phyloP scores from a whole-genome alignment of 2,113 vertebrate genomes.

The Ciconia maguari region DNA sequence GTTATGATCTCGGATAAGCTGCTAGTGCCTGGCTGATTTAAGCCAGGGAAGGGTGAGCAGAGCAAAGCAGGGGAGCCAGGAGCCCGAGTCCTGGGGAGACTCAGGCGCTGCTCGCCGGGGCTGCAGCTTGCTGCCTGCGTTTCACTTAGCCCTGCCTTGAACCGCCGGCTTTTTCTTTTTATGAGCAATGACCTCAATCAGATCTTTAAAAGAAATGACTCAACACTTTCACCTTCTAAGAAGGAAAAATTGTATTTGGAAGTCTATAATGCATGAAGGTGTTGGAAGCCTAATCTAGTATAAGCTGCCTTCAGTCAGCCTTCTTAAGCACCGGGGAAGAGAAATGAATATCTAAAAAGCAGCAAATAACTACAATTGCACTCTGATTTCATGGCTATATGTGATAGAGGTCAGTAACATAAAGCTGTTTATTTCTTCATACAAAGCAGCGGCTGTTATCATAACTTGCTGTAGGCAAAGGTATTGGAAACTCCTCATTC shows the following conservation, averaged over 20 bases:
- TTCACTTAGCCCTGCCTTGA: background rate
- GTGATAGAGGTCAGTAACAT: slow-evolving; percentile 23
- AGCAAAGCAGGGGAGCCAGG: rapidly evolving
- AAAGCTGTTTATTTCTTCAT: slow-evolving; percentile 17
- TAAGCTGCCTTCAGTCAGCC: background rate
- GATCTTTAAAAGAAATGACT: slow-evolving; percentile 33
- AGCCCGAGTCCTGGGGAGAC: rapidly evolving
- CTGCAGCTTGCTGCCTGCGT: rapidly evolving
- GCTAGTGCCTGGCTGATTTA: background rate
- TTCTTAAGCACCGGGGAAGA: background rate
- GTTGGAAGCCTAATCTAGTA: background rate
- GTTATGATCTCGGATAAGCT: background rate
- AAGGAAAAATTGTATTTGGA: background rate
- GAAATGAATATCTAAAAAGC: slow-evolving; percentile 36
- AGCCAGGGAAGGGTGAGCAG: background rate
- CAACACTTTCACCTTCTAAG: background rate
- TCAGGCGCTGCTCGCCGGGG: rapidly evolving
- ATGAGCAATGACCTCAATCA: background rate
- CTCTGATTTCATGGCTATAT: background rate
- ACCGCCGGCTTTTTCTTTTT: background rate
- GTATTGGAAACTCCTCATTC: background rate
- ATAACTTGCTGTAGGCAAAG: background rate
- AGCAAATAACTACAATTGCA: background rate
- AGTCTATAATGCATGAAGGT: slow-evolving; percentile 30
- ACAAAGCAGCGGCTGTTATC: background rate